Evolutionary conservation across 2,888 invertebrate species (phyloP), one percentile per base, ranked within the genome.

Genomic region (Melanargia galathea): DNA sequence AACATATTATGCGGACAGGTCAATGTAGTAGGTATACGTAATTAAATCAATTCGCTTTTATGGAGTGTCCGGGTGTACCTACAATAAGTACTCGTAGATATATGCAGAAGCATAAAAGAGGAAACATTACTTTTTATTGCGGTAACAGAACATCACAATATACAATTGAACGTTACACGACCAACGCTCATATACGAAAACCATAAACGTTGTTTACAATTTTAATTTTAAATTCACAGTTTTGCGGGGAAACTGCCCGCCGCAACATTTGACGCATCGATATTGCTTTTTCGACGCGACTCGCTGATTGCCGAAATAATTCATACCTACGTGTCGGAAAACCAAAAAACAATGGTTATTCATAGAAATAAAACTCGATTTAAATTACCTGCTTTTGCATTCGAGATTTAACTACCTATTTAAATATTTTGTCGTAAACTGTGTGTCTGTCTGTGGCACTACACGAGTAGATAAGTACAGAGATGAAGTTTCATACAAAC

Each of bases 181-280:
- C 43, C 45, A 43, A 7, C 13, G 45, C 45, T 26, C 2, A 26
- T 56, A 57, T 45, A 43, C 30, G 30, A 26, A 30, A 57, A 30
- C 56, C 56, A 57, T 45, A 57, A 57, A 43, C 56, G 45, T 40
- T 55, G 55, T 57, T 45, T 57, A 57, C 56, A 57, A 30, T 57
- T 57, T 57, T 57, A 57, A 57, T 57, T 30, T 57, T 5, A 30
- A 24, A 57, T 57, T 45, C 56, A 57, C 45, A 43, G 56, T 24
- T 45, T 30, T 45, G 56, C 30, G 56, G 38, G 13, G 22, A 46
- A 46, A 22, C 22, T 22, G 45, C 20, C 22, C 8, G 45, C 56
- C 56, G 56, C 56, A 45, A 57, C 56, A 45, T 57, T 57, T 57
- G 56, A 57, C 40, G 26, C 43, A 57, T 57, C 26, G 56, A 57